Percentiles rank a stretch among this genome's conserved stretches.
Evolutionary conservation across 2,113 vertebrate genomes (phyloP).

Genomic region (Tyrannus savana): DNA sequence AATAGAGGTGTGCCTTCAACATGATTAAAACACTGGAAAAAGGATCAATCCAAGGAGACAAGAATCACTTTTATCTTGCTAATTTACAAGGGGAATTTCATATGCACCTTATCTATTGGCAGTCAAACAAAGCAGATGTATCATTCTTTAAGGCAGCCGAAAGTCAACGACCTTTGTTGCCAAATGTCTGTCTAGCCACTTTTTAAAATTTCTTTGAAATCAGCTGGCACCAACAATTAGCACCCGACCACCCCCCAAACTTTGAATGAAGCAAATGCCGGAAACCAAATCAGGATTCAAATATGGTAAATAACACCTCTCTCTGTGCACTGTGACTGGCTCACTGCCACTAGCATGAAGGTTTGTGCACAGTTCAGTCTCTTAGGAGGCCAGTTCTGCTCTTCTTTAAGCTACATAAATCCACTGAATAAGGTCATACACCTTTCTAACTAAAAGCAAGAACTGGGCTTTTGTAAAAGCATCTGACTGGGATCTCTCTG

Average conservation of each 20-base stretch:
- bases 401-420: not conserved
- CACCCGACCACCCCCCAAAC: conserved; percentile 2
- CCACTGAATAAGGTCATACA: not conserved
- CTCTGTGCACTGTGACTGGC: not conserved
- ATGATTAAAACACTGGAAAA: conserved; percentile 42
- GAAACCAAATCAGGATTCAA: conserved; percentile 17
- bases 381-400: not conserved
- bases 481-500: not conserved
- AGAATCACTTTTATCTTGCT: conserved; percentile 65
- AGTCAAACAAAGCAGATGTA: conserved; percentile 61
- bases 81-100: conserved; percentile 71
- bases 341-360: not conserved
- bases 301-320: conserved; percentile 14
- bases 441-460: not conserved
- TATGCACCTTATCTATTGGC: conserved; percentile 74
- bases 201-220: conserved; percentile 42
- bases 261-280: not conserved
- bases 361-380: not conserved
- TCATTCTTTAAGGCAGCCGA: conserved; percentile 41
- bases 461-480: not conserved
- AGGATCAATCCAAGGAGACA: conserved; percentile 50
- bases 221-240: conserved; percentile 37
- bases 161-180: conserved; percentile 48
- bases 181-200: conserved; percentile 47
- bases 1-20: conserved; percentile 6